These are phyloP conservation scores for Fulica atra DNA, from an alignment of 2,113 vertebrate genomes.

Conservation along the genomic window DNA sequence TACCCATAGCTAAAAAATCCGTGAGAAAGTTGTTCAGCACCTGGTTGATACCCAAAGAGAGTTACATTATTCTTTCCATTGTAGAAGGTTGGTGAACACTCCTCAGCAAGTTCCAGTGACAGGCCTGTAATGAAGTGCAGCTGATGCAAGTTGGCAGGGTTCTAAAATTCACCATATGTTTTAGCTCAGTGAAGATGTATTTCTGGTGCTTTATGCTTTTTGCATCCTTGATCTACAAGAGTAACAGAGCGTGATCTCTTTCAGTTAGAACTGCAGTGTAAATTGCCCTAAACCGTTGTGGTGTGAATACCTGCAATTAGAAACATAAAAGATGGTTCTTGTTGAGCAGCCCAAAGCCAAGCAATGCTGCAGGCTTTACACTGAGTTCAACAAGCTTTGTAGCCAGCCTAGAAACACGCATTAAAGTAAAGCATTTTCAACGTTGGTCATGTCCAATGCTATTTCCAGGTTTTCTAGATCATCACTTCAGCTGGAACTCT, in stretches of 20 bases:
- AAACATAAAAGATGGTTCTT: not conserved
- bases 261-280: not conserved
- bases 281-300: not conserved
- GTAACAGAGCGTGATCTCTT: not conserved
- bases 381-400: not conserved
- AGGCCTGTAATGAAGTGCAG: not conserved
- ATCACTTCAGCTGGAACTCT: rapidly evolving
- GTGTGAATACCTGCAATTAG: not conserved
- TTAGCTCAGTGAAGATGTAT: not conserved
- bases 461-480: not conserved
- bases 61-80: not conserved
- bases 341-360: not conserved
- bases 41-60: not conserved
- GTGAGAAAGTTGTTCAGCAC: not conserved
- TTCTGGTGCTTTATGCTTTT: not conserved
- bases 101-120: not conserved
- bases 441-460: not conserved
- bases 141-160: not conserved
- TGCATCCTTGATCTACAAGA: not conserved
- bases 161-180: not conserved
- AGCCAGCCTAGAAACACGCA: not conserved
- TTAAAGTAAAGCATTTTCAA: not conserved
- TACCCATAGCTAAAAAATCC: not conserved
- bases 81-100: not conserved
- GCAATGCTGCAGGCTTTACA: not conserved